Percentiles rank a stretch among this genome's conserved stretches.
Evolutionary conservation across 2,888 invertebrate species (phyloP).

Genomic region (Cactoblastis cactorum): DNA sequence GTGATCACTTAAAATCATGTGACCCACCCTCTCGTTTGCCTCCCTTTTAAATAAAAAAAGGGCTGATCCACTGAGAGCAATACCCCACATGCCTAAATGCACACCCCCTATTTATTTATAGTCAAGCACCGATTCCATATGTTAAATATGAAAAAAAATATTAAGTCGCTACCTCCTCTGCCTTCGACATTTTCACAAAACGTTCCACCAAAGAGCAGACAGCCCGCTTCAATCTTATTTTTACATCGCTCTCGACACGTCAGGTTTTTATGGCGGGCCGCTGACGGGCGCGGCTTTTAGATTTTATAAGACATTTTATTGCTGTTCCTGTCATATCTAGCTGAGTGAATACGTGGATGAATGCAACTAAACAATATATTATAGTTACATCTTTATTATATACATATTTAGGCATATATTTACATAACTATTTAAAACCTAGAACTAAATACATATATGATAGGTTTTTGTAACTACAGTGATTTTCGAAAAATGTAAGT

Average conservation of each 20-base stretch:
- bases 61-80: no score
- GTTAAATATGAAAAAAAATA: no score
- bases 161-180: slow-evolving; percentile 13
- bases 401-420: background rate
- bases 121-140: no score
- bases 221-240: slow-evolving; percentile 59
- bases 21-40: no score
- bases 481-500: no score
- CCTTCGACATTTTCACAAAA: slow-evolving; percentile 28
- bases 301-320: slow-evolving; percentile 8
- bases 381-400: background rate
- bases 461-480: no score
- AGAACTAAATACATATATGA: background rate
- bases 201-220: slow-evolving; percentile 45
- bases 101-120: no score
- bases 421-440: no score
- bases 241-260: slow-evolving; percentile 42
- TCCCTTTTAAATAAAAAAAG: no score
- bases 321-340: background rate
- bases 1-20: no score
- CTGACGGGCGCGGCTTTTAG: slow-evolving; percentile 21
- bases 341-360: slow-evolving; percentile 5
- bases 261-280: slow-evolving; percentile 42
- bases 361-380: background rate
- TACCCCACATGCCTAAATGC: no score